Conservation (phyloP, 2,797 vertebrate species). For the Sebastes nivosus region DNA sequence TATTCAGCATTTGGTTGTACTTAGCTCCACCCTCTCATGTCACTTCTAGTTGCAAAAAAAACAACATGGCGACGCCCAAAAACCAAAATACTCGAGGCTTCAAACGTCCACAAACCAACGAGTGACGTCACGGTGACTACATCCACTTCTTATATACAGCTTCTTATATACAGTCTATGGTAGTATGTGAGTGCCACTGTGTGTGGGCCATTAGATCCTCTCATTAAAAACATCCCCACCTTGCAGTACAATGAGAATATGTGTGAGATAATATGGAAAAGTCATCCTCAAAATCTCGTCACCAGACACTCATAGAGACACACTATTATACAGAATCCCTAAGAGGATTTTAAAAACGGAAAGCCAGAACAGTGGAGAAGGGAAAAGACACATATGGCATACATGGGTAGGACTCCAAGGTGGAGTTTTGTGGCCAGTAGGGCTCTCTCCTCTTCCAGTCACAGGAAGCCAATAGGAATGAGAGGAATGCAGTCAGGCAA, state of each 20-base stretch:
- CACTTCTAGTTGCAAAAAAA: no score
- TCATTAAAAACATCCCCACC: background rate
- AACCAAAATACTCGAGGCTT: no score
- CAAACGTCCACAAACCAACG: no score
- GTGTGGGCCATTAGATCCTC: background rate
- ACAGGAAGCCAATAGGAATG: conserved; percentile 82
- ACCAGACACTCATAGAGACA: background rate
- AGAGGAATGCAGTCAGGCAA: conserved; percentile 79
- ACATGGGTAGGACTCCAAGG: conserved; percentile 60
- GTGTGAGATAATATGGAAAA: background rate
- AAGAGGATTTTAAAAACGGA: background rate
- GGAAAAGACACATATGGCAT: conserved; percentile 38
- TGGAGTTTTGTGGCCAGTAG: conserved; percentile 69
- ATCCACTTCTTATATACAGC: no score
- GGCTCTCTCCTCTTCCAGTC: conserved; percentile 67
- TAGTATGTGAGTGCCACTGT: no score
- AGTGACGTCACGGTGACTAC: no score
- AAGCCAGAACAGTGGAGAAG: conserved; percentile 6
- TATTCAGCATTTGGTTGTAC: no score
- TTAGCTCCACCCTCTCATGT: no score
- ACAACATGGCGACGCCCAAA: no score
- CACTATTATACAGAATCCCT: background rate
- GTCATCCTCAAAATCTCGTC: background rate
- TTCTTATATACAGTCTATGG: no score
- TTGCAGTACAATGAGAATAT: background rate